Evolutionary conservation across 2,113 vertebrate species (phyloP), one percentile per base, ranked within the genome.

Genomic region (Sakesphorus luctuosus): DNA sequence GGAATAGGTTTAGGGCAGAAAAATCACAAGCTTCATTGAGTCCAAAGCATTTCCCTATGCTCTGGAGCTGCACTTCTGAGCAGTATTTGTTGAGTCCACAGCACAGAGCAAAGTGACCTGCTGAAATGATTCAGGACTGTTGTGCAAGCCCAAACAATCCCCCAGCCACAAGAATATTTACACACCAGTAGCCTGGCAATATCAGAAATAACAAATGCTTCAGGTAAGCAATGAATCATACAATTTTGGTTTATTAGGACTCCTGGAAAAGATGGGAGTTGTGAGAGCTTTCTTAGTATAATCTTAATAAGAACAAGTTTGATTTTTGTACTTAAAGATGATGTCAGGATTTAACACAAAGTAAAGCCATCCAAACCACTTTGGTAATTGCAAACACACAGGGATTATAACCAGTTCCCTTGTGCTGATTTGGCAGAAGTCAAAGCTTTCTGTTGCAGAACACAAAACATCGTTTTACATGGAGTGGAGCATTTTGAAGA

Each of bases 81-180:
- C 59, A 31, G 50, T 3, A 3, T 63, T 90, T 78, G 74, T 68
- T 24, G 59, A 90, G 23, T 7, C 31, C 38, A 26, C 3, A 10
- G 72, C 15, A 88, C 10, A 5, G 94, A 91, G 85, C 78, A 67
- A 87, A 89, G 94, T 95, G 94, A 68, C 72, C 95, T 96, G 81
- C 80, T 94, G 61, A 26, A 47, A 31, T 93, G 84, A 92, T 58
- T 94, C 91, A 71, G 44, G 43, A 7, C 68, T 90, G 71, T 63
- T 93, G 93, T 92, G 78, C 74, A 94, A 96, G 83, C 56, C 77
- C 68, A 67, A 91, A 89, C 83, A 86, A 94, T 90, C 31, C 44
- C 65, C 78, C 55, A 25, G 2, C 85, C 59, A 17, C 61, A 28
- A 67, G 58, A 19, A 65, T 16, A 9, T 95, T 91, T 85, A 84